Conservation (phyloP, 2,888 invertebrate genomes). For the Chalcis sispes region DNA sequence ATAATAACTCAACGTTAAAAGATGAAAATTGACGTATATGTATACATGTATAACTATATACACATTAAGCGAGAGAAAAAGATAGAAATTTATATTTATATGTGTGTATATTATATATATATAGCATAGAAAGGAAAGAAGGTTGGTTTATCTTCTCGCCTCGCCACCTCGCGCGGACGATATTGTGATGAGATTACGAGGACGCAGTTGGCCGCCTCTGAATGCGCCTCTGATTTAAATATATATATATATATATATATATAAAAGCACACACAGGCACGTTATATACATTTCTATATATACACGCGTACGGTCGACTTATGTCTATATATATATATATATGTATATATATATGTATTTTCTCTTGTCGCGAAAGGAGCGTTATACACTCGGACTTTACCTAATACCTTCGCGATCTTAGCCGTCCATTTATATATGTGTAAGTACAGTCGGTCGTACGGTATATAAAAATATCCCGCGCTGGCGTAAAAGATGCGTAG, state of each 20-base stretch:
- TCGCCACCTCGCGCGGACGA: constrained; percentile 72
- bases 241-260: neutral
- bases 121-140: neutral
- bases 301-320: neutral
- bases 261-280: neutral
- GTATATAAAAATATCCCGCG: too few species aligned
- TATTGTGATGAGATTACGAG: constrained; percentile 84
- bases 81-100: too few species aligned
- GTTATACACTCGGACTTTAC: too few species aligned
- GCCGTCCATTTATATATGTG: too few species aligned
- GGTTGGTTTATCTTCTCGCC: constrained; percentile 72
- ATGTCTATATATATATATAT: neutral
- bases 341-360: neutral
- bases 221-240: constrained; percentile 72
- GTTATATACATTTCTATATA: neutral
- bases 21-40: constrained; percentile 11
- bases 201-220: constrained; percentile 82
- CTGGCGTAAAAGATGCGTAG: too few species aligned
- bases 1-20: neutral
- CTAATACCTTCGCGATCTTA: constrained; percentile 19
- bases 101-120: neutral
- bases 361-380: too few species aligned
- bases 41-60: neutral
- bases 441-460: too few species aligned
- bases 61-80: neutral